Conservation (phyloP, 2,797 vertebrate genomes). For the Sphaeramia orbicularis region DNA sequence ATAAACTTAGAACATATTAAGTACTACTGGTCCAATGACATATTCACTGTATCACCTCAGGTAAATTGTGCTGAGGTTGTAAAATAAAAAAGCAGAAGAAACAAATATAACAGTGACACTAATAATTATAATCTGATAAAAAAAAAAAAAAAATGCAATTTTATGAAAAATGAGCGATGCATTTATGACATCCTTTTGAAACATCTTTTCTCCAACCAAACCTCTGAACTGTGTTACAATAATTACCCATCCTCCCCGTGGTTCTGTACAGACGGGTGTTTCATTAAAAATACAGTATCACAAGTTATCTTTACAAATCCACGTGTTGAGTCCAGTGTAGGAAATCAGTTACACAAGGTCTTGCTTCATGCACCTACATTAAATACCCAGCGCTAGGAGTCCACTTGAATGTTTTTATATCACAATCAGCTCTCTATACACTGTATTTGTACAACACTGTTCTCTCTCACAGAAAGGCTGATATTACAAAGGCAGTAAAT, state of each 20-base stretch:
- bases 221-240: conserved; percentile 28
- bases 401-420: conserved; percentile 20
- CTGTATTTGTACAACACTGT: conserved; percentile 18
- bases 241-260: conserved; percentile 3
- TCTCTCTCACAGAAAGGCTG: conserved; percentile 30
- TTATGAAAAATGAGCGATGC: conserved; percentile 12
- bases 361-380: conserved; percentile 40
- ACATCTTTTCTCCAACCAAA: conserved; percentile 1
- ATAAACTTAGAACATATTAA: no score
- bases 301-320: conserved; percentile 59
- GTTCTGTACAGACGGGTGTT: conserved; percentile 31
- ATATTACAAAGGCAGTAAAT: conserved; percentile 49
- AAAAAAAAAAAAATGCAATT: no score
- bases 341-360: conserved; percentile 43
- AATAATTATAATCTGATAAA: no score
- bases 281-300: conserved; percentile 28
- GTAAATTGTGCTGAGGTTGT: neutral
- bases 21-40: no score
- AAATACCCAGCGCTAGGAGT: conserved; percentile 30
- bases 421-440: conserved; percentile 25
- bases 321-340: conserved; percentile 43
- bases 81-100: conserved; percentile 40
- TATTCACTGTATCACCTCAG: no score
- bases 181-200: conserved; percentile 33
- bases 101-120: neutral